Conservation (phyloP, 2,113 vertebrate species). For the Orthonyx spaldingii region DNA sequence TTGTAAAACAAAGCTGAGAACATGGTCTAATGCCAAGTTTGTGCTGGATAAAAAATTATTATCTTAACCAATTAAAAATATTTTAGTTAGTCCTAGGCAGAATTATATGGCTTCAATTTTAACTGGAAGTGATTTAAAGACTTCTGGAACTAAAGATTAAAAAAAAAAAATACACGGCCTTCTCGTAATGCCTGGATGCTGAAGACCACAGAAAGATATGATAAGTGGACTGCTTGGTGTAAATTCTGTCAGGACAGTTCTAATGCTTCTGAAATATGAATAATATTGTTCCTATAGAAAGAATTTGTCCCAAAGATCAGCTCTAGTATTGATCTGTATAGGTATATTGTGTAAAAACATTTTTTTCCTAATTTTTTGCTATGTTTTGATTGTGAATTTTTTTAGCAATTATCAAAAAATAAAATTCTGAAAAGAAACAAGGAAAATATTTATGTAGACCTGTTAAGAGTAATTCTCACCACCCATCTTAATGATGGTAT, state of each 20-base stretch:
- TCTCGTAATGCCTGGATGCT: not conserved
- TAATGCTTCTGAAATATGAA: not conserved
- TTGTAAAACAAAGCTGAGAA: not conserved
- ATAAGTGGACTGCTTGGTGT: not conserved
- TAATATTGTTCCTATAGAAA: not conserved
- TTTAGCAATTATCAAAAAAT: not conserved
- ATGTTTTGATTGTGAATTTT: not conserved
- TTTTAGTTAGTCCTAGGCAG: not conserved
- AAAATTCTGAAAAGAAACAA: not conserved
- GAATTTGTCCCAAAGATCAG: not conserved
- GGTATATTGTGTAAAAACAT: not conserved
- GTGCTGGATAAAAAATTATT: not conserved
- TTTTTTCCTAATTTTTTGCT: not conserved
- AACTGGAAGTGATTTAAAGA: not conserved
- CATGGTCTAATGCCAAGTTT: not conserved
- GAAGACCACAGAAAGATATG: not conserved
- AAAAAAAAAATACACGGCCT: not conserved
- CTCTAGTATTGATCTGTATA: not conserved
- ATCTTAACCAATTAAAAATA: not conserved
- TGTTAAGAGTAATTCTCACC: not conserved
- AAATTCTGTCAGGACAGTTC: not conserved
- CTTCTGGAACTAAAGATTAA: not conserved
- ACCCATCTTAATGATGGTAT: not conserved
- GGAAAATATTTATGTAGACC: not conserved
- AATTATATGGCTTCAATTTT: not conserved